phyloP scores from a whole-genome alignment of 2,888 invertebrate species.

The Megalurothrips usitatus region DNA sequence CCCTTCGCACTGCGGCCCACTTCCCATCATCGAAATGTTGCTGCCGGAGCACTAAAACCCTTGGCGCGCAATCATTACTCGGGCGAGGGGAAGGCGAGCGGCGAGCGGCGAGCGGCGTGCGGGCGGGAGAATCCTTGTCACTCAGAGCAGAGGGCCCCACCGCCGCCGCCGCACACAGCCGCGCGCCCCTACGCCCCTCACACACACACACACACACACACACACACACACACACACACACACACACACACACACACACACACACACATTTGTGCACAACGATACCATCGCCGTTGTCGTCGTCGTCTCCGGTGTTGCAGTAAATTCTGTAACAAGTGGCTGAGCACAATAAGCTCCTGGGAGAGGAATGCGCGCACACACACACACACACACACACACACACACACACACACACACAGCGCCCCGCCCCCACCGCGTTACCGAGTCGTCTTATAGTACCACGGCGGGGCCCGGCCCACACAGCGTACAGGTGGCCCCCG shows the following conservation, averaged over 20 bases:
- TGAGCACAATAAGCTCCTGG: too few relatives aligned
- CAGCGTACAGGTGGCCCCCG: constrained; percentile 7
- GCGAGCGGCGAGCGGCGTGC: neutral
- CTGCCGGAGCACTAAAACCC: too few relatives aligned
- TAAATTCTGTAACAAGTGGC: too few relatives aligned
- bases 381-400: constrained; percentile 29
- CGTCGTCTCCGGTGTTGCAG: too few relatives aligned
- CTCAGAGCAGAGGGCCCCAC: neutral
- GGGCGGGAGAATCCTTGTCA: neutral
- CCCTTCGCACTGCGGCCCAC: too few relatives aligned
- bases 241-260: neutral
- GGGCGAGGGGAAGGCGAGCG: constrained; percentile 24
- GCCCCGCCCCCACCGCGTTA: neutral
- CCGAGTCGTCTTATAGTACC: too few relatives aligned
- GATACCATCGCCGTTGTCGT: too few relatives aligned
- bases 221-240: neutral
- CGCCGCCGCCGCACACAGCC: neutral
- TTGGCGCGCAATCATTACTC: too few relatives aligned
- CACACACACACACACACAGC: constrained; percentile 31
- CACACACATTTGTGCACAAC: neutral
- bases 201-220: too few relatives aligned
- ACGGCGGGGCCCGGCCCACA: neutral
- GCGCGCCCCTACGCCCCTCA: neutral
- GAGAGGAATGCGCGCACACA: neutral
- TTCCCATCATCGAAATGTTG: too few relatives aligned